A percentile compares a stretch with the other conserved stretches of the same genome.
Conservation (phyloP, 2,888 invertebrate species). For the Ariolimax columbianus region DNA sequence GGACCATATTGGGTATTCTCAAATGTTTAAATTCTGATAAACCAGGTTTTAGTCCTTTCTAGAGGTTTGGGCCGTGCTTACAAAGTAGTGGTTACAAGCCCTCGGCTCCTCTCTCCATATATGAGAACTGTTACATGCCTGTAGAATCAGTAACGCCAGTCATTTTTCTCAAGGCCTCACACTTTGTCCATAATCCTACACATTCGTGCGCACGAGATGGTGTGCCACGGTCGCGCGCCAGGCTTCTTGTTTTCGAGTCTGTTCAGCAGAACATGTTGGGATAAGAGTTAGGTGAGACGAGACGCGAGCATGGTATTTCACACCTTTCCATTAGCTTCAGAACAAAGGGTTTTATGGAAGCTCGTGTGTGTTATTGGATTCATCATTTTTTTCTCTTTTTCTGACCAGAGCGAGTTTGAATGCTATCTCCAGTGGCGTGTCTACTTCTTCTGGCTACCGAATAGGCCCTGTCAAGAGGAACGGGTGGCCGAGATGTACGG, state of each 20-base stretch:
- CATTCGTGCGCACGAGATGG: slow-evolving; percentile 14
- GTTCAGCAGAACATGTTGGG: neutral
- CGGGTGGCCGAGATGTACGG: too few species aligned
- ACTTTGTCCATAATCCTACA: slow-evolving; percentile 21
- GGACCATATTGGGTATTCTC: too few species aligned
- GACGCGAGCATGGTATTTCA: neutral
- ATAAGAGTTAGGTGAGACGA: neutral
- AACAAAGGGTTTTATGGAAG: neutral
- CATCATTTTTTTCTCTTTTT: too few species aligned
- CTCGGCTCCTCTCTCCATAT: too few species aligned
- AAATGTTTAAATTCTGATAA: too few species aligned
- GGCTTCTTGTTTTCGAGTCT: neutral
- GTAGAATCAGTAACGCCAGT: neutral
- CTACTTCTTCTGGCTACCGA: too few species aligned
- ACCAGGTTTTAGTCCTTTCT: too few species aligned
- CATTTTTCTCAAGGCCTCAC: neutral
- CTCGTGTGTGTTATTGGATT: neutral
- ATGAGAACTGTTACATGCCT: too few species aligned
- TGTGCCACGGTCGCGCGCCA: slow-evolving; percentile 31
- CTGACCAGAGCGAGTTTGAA: neutral
- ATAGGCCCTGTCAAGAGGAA: too few species aligned
- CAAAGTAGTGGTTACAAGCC: too few species aligned
- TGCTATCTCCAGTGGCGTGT: neutral
- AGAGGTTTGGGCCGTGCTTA: too few species aligned
- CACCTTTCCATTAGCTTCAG: neutral